Evolutionary conservation across 2,113 vertebrate species (phyloP).

Genomic region (Odocoileus hemionus): DNA sequence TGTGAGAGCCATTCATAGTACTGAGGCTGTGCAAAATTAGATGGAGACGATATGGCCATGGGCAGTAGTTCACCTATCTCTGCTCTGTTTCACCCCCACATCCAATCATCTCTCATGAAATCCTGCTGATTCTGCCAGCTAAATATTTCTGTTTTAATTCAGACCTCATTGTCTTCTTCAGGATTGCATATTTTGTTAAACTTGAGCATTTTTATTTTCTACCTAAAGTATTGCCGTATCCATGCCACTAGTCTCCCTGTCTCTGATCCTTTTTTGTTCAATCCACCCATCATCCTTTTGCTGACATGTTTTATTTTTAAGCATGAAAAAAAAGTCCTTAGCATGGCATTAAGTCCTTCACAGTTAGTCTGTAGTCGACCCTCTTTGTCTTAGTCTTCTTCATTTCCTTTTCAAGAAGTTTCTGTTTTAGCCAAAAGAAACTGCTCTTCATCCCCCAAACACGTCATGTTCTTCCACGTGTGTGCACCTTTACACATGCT

Average conservation of each 20-base stretch:
- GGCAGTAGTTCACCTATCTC: too few species aligned
- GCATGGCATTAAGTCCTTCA: neutral
- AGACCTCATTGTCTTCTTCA: neutral
- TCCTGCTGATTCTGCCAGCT: neutral
- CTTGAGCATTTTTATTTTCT: neutral
- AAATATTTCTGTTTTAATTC: neutral
- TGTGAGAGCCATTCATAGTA: neutral
- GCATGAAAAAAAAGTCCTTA: neutral
- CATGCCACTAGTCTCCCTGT: neutral
- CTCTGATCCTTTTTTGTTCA: neutral
- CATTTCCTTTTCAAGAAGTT: neutral
- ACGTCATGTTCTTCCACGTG: neutral
- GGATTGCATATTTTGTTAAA: neutral
- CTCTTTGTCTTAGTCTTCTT: neutral
- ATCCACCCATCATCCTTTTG: neutral
- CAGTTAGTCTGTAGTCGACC: neutral
- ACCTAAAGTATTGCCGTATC: neutral
- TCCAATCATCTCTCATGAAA: rapidly evolving
- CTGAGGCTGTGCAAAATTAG: neutral
- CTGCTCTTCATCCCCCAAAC: neutral
- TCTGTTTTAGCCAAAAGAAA: neutral
- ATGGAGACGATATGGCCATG: rapidly evolving
- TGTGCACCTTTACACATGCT: neutral
- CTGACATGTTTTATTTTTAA: neutral
- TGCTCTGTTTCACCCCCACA: neutral